A percentile compares a stretch with the other conserved stretches of the same genome.
Evolutionary conservation across 2,797 vertebrate genomes (phyloP).

Genomic region (Tauraco hartlaubi): DNA sequence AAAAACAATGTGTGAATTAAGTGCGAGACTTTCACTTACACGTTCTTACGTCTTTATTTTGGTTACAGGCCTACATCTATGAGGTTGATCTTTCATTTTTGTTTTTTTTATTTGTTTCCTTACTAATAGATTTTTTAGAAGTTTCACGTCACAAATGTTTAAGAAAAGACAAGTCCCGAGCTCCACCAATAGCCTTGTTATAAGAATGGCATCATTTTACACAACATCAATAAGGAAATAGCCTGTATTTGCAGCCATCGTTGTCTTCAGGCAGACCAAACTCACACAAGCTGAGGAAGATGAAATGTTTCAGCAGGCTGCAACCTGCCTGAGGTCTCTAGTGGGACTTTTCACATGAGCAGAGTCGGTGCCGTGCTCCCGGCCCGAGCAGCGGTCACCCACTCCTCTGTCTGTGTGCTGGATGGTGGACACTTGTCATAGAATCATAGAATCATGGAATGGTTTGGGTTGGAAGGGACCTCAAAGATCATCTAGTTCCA

Average conservation of each 20-base stretch:
- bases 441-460: too few relatives aligned
- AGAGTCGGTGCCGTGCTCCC: neutral
- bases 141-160: neutral
- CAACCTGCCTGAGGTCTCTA: neutral
- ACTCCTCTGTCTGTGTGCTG: accelerated
- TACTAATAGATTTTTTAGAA: neutral
- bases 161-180: neutral
- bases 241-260: neutral
- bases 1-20: neutral
- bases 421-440: neutral
- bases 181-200: neutral
- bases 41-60: neutral
- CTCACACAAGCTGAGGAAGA: neutral
- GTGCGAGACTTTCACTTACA: neutral
- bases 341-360: neutral
- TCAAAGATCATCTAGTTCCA: too few relatives aligned
- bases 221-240: neutral
- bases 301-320: neutral
- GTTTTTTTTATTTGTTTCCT: neutral
- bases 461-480: too few relatives aligned
- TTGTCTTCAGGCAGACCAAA: neutral
- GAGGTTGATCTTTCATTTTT: neutral
- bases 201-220: neutral
- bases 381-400: neutral
- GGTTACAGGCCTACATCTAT: neutral